phyloP scores from a whole-genome alignment of 2,888 invertebrate genomes.

The Pollenia amentaria region DNA sequence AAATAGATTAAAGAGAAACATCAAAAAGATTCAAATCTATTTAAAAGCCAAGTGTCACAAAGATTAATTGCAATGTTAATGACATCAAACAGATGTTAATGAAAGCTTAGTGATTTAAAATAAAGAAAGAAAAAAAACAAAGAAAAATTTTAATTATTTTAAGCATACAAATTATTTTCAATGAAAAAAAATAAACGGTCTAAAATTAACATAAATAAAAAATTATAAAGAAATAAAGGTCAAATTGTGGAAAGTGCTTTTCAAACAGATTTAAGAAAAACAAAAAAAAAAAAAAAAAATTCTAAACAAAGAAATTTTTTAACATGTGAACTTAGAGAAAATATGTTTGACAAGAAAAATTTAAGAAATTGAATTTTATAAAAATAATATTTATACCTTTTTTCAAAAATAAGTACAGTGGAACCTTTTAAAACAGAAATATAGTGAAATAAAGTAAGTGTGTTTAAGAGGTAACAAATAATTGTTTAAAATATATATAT shows the following conservation, averaged over 20 bases:
- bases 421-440: no score
- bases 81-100: slow-evolving; percentile 55
- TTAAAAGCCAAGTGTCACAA: slow-evolving; percentile 52
- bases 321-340: background rate
- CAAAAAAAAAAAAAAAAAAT: background rate
- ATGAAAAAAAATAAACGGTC: background rate
- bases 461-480: no score
- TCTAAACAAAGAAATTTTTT: background rate
- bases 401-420: no score
- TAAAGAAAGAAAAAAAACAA: slow-evolving; percentile 21
- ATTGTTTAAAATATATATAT: no score
- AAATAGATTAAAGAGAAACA: slow-evolving; percentile 28
- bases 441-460: no score
- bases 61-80: slow-evolving; percentile 47
- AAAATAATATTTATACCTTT: no score
- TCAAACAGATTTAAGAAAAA: background rate
- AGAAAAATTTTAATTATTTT: background rate
- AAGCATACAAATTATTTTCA: background rate
- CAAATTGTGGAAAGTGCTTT: background rate
- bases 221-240: background rate
- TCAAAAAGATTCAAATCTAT: background rate
- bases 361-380: no score
- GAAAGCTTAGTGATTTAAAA: slow-evolving; percentile 1
- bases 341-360: no score
- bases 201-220: background rate